Evolutionary conservation across 2,888 invertebrate genomes (phyloP), one percentile per base, ranked within the genome.

Genomic region (Ganaspis brasiliensis): DNA sequence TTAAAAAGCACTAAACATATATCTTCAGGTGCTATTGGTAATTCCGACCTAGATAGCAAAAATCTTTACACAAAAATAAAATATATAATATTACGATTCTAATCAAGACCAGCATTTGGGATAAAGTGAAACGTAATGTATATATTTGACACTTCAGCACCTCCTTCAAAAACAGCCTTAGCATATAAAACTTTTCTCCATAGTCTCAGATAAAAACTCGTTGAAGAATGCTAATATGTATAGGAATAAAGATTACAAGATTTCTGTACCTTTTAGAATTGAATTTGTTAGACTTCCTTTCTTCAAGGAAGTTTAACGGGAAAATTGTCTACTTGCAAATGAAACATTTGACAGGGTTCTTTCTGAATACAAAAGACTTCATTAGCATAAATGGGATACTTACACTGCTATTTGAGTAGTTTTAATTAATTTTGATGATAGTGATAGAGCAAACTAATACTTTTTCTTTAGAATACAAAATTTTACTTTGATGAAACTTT

Each of bases 261-360:
- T 57, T 57, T 57, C 57, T 57, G 14, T 57, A 6, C 57, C 26
- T 57, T 26, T 14, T 59, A 24, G 16, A 31, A 59, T 59, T 31
- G 5, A 59, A 24, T 31, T 31, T 16, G n/a, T 59, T 31, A 31
- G 31, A 57, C 57, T 57, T 26, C 26, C 26, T 57, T 57, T 26
- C 26, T 57, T 26, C 31, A 57, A 31, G 26, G 1, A 16, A 59
- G 31, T 31, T 59, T n/a, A 10, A 16, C 31, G 1, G 6, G 9
- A n/a, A 59, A 59, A 59, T 16, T 59, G n/a, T 31, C 3, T 9
- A 26, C 26, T 57, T 57, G 26, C 8, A 26, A 57, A 8, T n/a
- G 26, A n/a, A 57, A 57, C 14, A 26, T 57, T 57, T 57, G 24
- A 9, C 26, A 31, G 14, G 14, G 4, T 26, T 26, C 0, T n/a